A percentile compares a stretch with the other conserved stretches of the same genome.
These are phyloP conservation scores for Hepsetus odoe DNA, from an alignment of 2,113 vertebrate species.

Conservation along the genomic window DNA sequence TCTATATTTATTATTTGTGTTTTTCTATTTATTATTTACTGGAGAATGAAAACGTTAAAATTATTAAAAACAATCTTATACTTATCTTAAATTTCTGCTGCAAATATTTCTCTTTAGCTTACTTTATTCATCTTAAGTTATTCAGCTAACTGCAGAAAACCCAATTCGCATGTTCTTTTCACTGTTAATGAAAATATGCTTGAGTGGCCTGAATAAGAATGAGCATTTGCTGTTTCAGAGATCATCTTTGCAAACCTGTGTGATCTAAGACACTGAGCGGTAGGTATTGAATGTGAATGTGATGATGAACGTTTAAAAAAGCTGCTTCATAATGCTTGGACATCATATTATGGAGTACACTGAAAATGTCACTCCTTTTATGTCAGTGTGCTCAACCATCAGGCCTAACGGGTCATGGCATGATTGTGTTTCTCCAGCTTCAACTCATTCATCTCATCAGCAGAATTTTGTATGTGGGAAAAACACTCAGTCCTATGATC, in stretches of 20 bases:
- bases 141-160: neutral
- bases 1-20: too few relatives aligned
- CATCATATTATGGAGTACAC: neutral
- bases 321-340: neutral
- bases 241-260: constrained; percentile 20
- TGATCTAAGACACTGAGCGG: neutral
- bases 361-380: neutral
- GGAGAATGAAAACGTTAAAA: too few relatives aligned
- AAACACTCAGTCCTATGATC: neutral
- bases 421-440: neutral
- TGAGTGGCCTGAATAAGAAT: constrained; percentile 9
- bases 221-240: constrained; percentile 42
- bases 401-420: neutral
- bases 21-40: too few relatives aligned
- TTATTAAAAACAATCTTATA: too few relatives aligned
- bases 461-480: neutral
- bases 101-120: too few relatives aligned
- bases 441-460: neutral
- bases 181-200: neutral
- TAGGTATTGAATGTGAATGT: constrained; percentile 36
- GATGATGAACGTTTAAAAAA: neutral
- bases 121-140: neutral
- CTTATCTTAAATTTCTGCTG: neutral
- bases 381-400: neutral
- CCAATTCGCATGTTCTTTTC: neutral